Evolutionary conservation across 2,113 vertebrate species (phyloP), one percentile per base, ranked within the genome.

Genomic region (Spermophilus dauricus): DNA sequence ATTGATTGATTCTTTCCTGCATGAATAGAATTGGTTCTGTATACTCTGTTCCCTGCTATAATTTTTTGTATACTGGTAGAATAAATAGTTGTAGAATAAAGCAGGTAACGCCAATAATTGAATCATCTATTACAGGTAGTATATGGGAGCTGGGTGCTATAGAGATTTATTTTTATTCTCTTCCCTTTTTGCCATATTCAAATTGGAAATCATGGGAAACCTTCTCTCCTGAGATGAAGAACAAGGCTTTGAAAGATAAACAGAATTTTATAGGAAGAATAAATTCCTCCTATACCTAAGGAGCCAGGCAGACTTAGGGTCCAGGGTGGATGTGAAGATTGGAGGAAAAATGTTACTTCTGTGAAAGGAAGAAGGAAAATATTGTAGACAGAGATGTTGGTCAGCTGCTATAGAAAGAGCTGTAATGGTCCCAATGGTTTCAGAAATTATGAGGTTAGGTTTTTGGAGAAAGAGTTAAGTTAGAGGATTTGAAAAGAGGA

Each of bases 161-260:
- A 83, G 14, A 18, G 6, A 70, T 34, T 76, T 22, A 48, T 30
- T 2, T 2, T 12, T 14, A 9, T 88, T 3, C 11, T n/a, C 22
- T 0, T 12, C 16, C 18, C 9, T 39, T 34, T 48, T 9, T 37
- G 53, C 1, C 7, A 30, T 5, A 32, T 2, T 30, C 6, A 61
- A 84, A 76, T 67, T 82, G 1, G 34, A 48, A 70, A 67, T 39
- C 22, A 56, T 4, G 3, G 37, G 56, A 80, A 24, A 0, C 4
- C 16, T 84, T 22, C 1, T 3, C 4, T 3, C 4, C 28, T 63
- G 34, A 91, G 3, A 39, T 42, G 11, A 65, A 84, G 7, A 16
- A 91, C 8, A 92, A 39, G 8, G 17, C 26, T 92, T 89, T 58
- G 42, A 87, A 56, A 3, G 11, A 32, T 84, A 73, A 65, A 42